Evolutionary conservation across 2,888 invertebrate species (phyloP), one percentile per base, ranked within the genome.

Genomic region (Flabesymbios commensalis): DNA sequence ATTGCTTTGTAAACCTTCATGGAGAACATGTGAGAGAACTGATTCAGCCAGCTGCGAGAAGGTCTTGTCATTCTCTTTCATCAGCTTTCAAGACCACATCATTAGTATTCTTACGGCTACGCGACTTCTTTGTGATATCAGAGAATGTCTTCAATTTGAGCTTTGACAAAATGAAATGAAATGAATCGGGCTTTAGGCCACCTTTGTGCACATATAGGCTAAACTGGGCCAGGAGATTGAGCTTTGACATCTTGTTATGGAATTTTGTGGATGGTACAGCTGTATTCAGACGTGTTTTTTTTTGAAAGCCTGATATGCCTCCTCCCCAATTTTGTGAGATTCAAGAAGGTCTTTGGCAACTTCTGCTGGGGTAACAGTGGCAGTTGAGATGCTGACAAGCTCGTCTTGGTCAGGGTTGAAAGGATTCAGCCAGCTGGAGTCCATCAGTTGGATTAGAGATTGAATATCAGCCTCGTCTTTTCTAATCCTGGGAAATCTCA

Each of bases 381-480:
- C 59, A 45, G 47, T 61, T 10, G 59, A 61, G 19, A 64, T n/a
- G 48, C 61, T 63, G 47, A 65, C 49, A n/a, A 61, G 55, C 14
- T 61, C 53, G 7, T 14, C 24, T 4, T 29, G 14, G 31, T 43
- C 41, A 26, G 32, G n/a, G 19, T 39, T 42, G 19, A 66, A 54
- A 26, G 66, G 61, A 41, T 66, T 57, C 43, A 53, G 29, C 60
- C 59, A 60, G 36, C 28, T 41, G 29, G 22, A 41, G 29, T 63
- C 45, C 10, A 61, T 28, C 22, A 61, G 22, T 4, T 49, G 33
- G 1, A 64, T 32, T 17, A 57, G 17, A 22, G 64, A 22, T 53
- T 28, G 3, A 5, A 64, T 51, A 55, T 31, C 67, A 31, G 36
- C 56, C 51, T 68, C 52, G 57, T 68, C 65, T 51, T 65, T 65